phyloP scores from a whole-genome alignment of 1,140 invertebrate genomes.

The Amyelois transitella region DNA sequence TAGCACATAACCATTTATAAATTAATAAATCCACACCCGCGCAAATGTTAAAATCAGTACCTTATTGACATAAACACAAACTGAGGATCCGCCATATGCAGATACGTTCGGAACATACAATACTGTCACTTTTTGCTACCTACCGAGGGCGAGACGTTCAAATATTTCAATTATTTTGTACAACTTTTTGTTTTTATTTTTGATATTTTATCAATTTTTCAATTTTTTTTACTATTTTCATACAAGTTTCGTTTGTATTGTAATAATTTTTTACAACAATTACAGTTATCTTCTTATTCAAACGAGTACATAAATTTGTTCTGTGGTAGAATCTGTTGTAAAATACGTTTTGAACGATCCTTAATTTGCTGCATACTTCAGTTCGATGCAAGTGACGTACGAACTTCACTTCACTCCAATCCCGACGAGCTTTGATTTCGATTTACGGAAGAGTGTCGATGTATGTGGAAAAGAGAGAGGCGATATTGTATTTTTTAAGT shows the following conservation, averaged over 20 bases:
- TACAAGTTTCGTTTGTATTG: no score
- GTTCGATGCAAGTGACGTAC: slow-evolving; percentile 19
- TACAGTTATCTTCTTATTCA: no score
- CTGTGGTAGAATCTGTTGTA: no score
- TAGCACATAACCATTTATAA: slow-evolving; percentile 55
- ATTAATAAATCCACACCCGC: slow-evolving; percentile 67
- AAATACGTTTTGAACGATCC: slow-evolving; percentile 32
- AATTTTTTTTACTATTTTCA: no score
- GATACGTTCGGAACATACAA: slow-evolving; percentile 58
- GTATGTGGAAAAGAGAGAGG: slow-evolving; percentile 43
- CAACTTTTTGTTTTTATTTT: background rate
- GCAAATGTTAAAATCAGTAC: slow-evolving; percentile 66
- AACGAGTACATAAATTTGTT: no score
- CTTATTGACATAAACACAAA: slow-evolving; percentile 74
- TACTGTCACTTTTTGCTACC: slow-evolving; percentile 33
- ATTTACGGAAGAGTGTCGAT: slow-evolving; percentile 69
- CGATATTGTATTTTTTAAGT: slow-evolving; percentile 61
- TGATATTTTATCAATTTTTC: background rate
- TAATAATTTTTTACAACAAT: no score
- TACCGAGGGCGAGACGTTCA: slow-evolving; percentile 29
- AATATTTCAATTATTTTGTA: background rate
- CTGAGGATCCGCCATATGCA: slow-evolving; percentile 71
- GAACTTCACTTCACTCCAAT: slow-evolving; percentile 61
- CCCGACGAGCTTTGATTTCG: slow-evolving; percentile 72
- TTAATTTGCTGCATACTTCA: slow-evolving; percentile 45